Conservation (phyloP, 30 jellyfish, hydroid and myxozoan species). For the Sanderia malayensis region DNA sequence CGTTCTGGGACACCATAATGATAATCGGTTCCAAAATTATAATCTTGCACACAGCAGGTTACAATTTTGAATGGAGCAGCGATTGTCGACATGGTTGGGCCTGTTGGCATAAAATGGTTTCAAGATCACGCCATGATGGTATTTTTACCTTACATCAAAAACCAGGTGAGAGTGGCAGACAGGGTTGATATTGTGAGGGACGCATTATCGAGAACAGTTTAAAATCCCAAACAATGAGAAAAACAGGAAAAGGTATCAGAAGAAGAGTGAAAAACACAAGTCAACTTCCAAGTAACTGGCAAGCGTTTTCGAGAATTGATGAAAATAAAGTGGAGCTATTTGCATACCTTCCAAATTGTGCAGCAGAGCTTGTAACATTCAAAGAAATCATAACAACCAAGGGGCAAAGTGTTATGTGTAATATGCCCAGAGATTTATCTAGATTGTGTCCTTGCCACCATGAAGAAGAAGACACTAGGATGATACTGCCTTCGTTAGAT, state of each 20-base stretch:
- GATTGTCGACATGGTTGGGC: conserved; percentile 4
- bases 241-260: conserved; percentile 8
- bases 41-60: not conserved
- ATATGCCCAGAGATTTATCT: not conserved
- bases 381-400: not conserved
- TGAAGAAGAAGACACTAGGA: conserved; percentile 29
- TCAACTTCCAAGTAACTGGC: not conserved
- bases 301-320: not conserved
- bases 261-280: not conserved
- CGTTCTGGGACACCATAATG: no score
- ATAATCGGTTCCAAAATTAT: not conserved
- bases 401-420: not conserved
- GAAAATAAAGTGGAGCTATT: conserved; percentile 8
- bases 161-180: conserved; percentile 3
- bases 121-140: not conserved
- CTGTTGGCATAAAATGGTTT: not conserved
- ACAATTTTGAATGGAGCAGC: conserved; percentile 26
- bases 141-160: conserved; percentile 11
- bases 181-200: conserved; percentile 1
- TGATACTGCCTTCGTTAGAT: not conserved
- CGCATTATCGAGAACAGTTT: no score
- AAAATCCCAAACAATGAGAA: not conserved
- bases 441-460: conserved; percentile 13
- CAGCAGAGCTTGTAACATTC: not conserved
- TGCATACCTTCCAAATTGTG: not conserved